phyloP scores from a whole-genome alignment of 2,797 vertebrate species.

The Arnoldichthys spilopterus region DNA sequence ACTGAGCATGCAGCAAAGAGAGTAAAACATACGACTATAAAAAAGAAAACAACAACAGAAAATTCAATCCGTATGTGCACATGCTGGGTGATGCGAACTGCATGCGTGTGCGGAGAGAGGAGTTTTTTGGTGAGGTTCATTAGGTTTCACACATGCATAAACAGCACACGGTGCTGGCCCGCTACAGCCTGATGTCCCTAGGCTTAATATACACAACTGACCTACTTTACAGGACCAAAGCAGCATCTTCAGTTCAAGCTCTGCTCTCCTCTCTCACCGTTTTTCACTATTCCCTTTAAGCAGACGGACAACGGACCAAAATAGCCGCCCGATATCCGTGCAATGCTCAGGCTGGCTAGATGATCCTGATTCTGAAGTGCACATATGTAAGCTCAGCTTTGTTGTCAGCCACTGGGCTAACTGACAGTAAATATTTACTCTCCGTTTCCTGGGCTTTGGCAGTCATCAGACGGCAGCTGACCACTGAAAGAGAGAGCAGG shows the following conservation, averaged over 20 bases:
- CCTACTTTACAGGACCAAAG: constrained; percentile 77
- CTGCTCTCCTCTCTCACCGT: constrained; percentile 1
- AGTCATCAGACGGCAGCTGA: constrained; percentile 49
- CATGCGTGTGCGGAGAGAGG: neutral
- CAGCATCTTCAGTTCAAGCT: constrained; percentile 44
- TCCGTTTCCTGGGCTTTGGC: constrained; percentile 51
- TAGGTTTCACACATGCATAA: constrained; percentile 66
- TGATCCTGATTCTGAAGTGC: neutral
- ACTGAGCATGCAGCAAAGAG: neutral
- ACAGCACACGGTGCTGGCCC: constrained; percentile 61
- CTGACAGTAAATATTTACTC: constrained; percentile 64
- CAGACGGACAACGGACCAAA: constrained; percentile 41
- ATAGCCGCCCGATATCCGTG: too few species aligned
- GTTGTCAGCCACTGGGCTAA: constrained; percentile 34
- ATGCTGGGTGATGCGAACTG: constrained; percentile 6
- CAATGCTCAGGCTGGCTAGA: constrained; percentile 41
- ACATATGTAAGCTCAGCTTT: constrained; percentile 11
- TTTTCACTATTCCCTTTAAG: constrained; percentile 12
- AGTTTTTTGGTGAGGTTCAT: constrained; percentile 59
- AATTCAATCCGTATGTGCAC: neutral
- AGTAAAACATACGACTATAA: neutral
- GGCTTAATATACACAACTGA: constrained; percentile 75
- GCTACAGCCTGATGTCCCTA: constrained; percentile 71
- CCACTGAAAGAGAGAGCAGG: constrained; percentile 13
- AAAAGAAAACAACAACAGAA: neutral